Percentiles rank a stretch among this genome's conserved stretches.
phyloP scores from a whole-genome alignment of 2,888 invertebrate species.

The Hermaeophaga mercurialis region DNA sequence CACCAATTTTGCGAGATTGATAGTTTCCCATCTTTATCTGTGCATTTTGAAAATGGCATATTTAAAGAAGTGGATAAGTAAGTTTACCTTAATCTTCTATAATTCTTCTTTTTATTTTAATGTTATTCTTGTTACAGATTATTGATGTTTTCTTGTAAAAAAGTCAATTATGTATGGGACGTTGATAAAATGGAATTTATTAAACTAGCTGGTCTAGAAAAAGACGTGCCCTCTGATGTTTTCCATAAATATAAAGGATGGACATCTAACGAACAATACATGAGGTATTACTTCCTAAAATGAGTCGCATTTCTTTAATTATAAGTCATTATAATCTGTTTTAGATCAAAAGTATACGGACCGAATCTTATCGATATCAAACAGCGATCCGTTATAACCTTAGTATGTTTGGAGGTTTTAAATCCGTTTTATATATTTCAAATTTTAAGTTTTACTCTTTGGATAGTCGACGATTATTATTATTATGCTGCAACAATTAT shows the following conservation, averaged over 20 bases:
- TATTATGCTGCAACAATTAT: slow-evolving; percentile 89
- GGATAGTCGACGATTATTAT: slow-evolving; percentile 88
- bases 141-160: slow-evolving; percentile 80
- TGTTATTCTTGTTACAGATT: slow-evolving; percentile 32
- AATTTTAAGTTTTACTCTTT: slow-evolving; percentile 85
- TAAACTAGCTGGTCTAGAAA: slow-evolving; percentile 76
- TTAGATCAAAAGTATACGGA: slow-evolving; percentile 80
- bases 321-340: too few relatives aligned
- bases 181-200: slow-evolving; percentile 68
- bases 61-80: slow-evolving; percentile 53
- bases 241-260: slow-evolving; percentile 69
- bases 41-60: slow-evolving; percentile 54
- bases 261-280: slow-evolving; percentile 64
- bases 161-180: slow-evolving; percentile 84
- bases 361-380: slow-evolving; percentile 83
- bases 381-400: slow-evolving; percentile 71
- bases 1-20: slow-evolving; percentile 32
- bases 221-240: slow-evolving; percentile 66
- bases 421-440: slow-evolving; percentile 97
- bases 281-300: too few relatives aligned
- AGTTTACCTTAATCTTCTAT: too few relatives aligned
- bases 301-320: too few relatives aligned
- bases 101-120: not conserved
- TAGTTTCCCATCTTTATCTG: slow-evolving; percentile 44
- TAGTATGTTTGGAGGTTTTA: slow-evolving; percentile 81